Evolutionary conservation across 2,888 invertebrate species (phyloP), one percentile per base, ranked within the genome.

Genomic region (Troides aeacus): DNA sequence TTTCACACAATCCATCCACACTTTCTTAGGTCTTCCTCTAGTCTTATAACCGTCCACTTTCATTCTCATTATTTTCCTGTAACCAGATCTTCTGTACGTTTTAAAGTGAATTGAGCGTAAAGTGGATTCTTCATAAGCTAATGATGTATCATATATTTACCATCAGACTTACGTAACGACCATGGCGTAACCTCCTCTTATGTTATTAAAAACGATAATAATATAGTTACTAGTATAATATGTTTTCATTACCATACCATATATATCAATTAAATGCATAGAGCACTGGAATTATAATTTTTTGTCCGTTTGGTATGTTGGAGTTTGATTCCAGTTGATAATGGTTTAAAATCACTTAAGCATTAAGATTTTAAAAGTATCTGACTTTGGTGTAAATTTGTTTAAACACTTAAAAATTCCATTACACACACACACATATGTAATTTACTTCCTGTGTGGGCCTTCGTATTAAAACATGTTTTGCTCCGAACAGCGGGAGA

Each of bases 381-480:
- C 53, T 53, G 1, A 53, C n/a, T 7, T 18, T n/a, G n/a, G 15
- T 12, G 46, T 62, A 24, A 10, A 15, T 46, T 46, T 62, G 12
- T 23, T 17, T 62, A 50, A 42, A 23, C 62, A 62, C 46, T 23
- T 62, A 46, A 17, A 50, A 53, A n/a, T 3, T 18, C 53, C 1
- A 46, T 53, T 53, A 1, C 46, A 46, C 46, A 46, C 46, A 46
- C 30, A 12, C 50, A n/a, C 18, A n/a, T 18, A 53, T n/a, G 7
- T 53, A n/a, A 53, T n/a, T 53, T 18, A 8, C 53, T 53, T 15
- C 46, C 87, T 87, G 88, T 87, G 87, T 85, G 86, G 86, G 84
- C 86, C 77, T 81, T 84, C 81, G 83, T 84, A 85, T 86, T 84
- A 85, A 83, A 83, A 77, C 84, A 84, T 86, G 56, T 61, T 36